phyloP scores from a whole-genome alignment of 2,888 invertebrate species.

The Nephrotoma flavescens region DNA sequence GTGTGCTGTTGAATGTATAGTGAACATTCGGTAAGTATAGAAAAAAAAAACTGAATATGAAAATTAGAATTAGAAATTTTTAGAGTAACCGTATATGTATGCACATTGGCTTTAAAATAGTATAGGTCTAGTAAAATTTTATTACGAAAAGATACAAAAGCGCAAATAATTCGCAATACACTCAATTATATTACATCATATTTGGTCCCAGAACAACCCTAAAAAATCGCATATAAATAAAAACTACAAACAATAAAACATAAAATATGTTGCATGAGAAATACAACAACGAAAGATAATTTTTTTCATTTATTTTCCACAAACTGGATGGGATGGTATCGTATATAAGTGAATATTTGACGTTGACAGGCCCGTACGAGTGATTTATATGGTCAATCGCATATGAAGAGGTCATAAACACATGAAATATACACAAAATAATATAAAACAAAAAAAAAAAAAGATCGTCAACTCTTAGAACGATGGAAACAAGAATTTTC shows the following conservation, averaged over 20 bases:
- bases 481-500: background rate
- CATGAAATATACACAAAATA: background rate
- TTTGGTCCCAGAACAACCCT: too few relatives aligned
- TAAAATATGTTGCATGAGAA: background rate
- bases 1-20: too few relatives aligned
- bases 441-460: background rate
- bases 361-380: background rate
- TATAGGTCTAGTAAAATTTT: too few relatives aligned
- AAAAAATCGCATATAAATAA: background rate
- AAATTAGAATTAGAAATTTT: too few relatives aligned
- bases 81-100: too few relatives aligned
- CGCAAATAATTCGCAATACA: too few relatives aligned
- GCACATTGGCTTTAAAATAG: too few relatives aligned
- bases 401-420: background rate
- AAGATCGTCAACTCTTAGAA: background rate
- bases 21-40: too few relatives aligned
- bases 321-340: background rate
- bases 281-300: background rate
- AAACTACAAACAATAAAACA: background rate
- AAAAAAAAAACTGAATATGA: too few relatives aligned
- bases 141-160: too few relatives aligned
- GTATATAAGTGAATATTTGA: background rate
- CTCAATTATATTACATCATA: too few relatives aligned
- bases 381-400: constrained; percentile 2
- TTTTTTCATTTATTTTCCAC: background rate